A percentile compares a stretch with the other conserved stretches of the same genome.
Evolutionary conservation across 2,888 invertebrate genomes (phyloP).

Genomic region (Hermaeophaga mercurialis): DNA sequence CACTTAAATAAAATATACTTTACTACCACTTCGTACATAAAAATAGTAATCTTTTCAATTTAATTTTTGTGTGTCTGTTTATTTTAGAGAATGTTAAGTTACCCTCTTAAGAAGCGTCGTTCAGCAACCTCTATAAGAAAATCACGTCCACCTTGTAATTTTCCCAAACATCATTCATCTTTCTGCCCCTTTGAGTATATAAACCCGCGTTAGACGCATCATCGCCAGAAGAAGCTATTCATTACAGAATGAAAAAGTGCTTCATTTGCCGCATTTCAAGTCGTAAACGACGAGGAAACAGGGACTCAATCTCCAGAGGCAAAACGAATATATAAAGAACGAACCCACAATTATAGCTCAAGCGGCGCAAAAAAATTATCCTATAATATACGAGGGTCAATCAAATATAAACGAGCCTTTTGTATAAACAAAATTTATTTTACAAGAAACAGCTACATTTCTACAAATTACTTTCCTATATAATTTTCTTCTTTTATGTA

Average conservation of each 20-base stretch:
- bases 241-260: constrained; percentile 24
- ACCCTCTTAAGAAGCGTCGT: not conserved
- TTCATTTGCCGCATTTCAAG: constrained; percentile 19
- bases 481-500: no score
- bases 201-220: constrained; percentile 17
- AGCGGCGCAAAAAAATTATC: no score
- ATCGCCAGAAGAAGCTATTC: constrained; percentile 23
- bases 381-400: no score
- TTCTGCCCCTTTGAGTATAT: not conserved
- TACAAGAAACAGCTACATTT: no score
- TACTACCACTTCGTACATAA: no score
- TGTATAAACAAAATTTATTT: no score
- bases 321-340: not conserved
- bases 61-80: no score
- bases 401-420: no score
- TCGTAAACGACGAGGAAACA: constrained; percentile 8
- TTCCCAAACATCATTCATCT: constrained; percentile 15
- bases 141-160: constrained; percentile 10
- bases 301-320: constrained; percentile 1
- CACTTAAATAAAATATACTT: no score
- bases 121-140: not conserved
- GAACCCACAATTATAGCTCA: not conserved
- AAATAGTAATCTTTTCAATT: no score
- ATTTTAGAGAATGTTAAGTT: not conserved
- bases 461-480: no score